Percentiles rank a stretch among this genome's conserved stretches.
Conservation (phyloP, 35 echinoderm and acorn worm species). For the Strongylocentrotus purpuratus region DNA sequence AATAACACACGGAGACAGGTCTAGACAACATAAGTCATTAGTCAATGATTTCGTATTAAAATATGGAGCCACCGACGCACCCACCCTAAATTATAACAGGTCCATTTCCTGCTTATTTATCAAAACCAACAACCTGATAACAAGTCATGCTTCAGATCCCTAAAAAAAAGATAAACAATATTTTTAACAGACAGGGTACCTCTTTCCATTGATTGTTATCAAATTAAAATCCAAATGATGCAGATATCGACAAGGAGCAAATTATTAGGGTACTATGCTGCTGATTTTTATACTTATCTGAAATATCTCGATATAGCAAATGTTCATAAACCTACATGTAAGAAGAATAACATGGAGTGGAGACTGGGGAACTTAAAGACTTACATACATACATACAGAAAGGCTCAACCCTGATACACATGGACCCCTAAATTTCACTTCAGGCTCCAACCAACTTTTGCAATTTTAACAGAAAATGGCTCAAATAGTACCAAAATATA, state of each 20-base stretch:
- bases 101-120: conserved; percentile 2
- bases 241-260: no score
- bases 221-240: no score
- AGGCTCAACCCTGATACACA: no score
- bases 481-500: no score
- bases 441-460: no score
- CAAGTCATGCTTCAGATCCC: not conserved
- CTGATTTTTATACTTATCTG: no score
- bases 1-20: not conserved
- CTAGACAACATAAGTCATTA: not conserved
- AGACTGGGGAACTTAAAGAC: no score
- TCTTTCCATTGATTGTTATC: no score
- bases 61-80: not conserved
- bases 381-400: no score
- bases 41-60: not conserved
- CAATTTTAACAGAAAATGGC: no score
- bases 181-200: not conserved
- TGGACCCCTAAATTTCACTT: no score
- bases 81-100: not conserved
- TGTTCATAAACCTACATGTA: not conserved
- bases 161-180: not conserved
- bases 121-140: not conserved
- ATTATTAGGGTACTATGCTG: no score
- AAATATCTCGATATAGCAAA: not conserved
- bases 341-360: not conserved